Conservation (phyloP, 1,140 invertebrate species). For the Aethina tumida region DNA sequence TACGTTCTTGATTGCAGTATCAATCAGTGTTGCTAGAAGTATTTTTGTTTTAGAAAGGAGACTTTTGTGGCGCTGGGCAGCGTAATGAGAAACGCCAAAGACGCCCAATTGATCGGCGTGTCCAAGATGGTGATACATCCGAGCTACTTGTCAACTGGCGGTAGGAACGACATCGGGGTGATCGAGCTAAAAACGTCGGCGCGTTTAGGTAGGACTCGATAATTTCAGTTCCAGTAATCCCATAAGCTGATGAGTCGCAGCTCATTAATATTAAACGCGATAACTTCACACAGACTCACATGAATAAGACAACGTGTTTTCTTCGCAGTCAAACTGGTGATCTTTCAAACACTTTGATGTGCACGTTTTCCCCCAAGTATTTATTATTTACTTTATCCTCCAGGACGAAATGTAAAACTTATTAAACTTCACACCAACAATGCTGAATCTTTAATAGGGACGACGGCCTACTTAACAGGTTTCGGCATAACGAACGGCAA, state of each 20-base stretch:
- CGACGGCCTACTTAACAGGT: slow-evolving; percentile 29
- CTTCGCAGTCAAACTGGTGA: too few relatives aligned
- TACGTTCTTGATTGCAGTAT: too few relatives aligned
- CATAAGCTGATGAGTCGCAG: too few relatives aligned
- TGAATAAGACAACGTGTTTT: too few relatives aligned
- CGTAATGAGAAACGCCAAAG: slow-evolving; percentile 22
- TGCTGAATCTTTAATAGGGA: slow-evolving; percentile 24
- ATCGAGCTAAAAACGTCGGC: slow-evolving; percentile 21
- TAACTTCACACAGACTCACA: too few relatives aligned
- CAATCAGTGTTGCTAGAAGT: too few relatives aligned
- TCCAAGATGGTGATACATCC: slow-evolving; percentile 24
- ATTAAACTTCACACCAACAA: slow-evolving; percentile 26
- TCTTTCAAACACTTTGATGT: too few relatives aligned
- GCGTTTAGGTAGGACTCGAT: slow-evolving; percentile 24
- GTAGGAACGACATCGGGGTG: slow-evolving; percentile 28
- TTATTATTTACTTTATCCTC: slow-evolving; percentile 7
- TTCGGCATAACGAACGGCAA: slow-evolving; percentile 34
- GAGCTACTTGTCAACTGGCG: slow-evolving; percentile 22
- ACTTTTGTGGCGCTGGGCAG: slow-evolving; percentile 29
- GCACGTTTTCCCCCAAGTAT: too few relatives aligned
- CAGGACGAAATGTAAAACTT: slow-evolving; percentile 24
- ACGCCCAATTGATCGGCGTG: slow-evolving; percentile 23
- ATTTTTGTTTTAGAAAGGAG: slow-evolving; percentile 19
- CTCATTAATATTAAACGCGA: too few relatives aligned
- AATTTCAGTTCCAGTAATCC: neutral